Evolutionary conservation across 2,888 invertebrate species (phyloP).

Genomic region (Deilephila porcellus): DNA sequence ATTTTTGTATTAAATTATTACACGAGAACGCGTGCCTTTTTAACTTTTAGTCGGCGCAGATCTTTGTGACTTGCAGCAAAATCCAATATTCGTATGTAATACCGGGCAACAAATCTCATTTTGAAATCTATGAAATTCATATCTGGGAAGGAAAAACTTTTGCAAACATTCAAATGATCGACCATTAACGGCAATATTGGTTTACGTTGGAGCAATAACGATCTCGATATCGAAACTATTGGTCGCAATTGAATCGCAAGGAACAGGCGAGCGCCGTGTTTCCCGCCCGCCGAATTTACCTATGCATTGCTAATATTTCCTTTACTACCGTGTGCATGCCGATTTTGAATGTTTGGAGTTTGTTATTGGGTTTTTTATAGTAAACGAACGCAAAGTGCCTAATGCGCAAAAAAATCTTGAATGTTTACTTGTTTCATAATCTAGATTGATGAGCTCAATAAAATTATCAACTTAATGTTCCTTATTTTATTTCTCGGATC

Average conservation of each 20-base stretch:
- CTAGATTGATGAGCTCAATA: too few species aligned
- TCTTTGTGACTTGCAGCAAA: slow-evolving; percentile 22
- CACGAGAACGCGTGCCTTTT: neutral
- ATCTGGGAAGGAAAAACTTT: slow-evolving; percentile 51
- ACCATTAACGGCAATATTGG: slow-evolving; percentile 67
- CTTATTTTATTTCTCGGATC: too few species aligned
- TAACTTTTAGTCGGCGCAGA: neutral
- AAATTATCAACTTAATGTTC: too few species aligned
- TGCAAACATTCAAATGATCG: slow-evolving; percentile 65
- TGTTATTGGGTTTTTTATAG: neutral
- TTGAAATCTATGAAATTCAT: slow-evolving; percentile 35
- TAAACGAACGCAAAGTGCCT: too few species aligned
- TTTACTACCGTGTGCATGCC: neutral
- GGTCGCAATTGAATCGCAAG: slow-evolving; percentile 56
- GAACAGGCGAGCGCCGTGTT: slow-evolving; percentile 36
- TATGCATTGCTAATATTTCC: slow-evolving; percentile 6
- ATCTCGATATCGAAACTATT: slow-evolving; percentile 63
- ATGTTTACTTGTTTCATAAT: too few species aligned
- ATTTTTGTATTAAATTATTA: neutral
- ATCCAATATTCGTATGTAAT: slow-evolving; percentile 38
- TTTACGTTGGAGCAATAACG: slow-evolving; percentile 61
- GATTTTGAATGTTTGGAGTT: neutral
- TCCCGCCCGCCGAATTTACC: slow-evolving; percentile 8
- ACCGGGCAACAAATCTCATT: slow-evolving; percentile 39
- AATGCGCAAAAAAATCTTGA: too few species aligned